phyloP scores from a whole-genome alignment of 2,113 vertebrate species.

The Ia io region DNA sequence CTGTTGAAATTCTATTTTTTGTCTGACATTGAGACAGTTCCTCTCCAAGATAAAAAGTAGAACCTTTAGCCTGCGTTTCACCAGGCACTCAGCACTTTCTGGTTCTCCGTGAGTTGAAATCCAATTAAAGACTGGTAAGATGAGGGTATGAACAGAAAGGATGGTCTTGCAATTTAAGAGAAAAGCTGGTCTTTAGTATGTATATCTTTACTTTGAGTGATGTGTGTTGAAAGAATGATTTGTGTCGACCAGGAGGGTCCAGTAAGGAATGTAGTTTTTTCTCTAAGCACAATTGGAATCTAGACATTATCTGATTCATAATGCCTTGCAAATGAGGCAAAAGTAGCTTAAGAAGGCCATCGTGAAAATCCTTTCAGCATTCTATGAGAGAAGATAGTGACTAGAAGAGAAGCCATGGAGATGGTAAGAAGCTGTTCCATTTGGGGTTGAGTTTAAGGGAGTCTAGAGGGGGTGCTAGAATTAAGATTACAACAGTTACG shows the following conservation, averaged over 20 bases:
- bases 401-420: neutral
- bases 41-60: neutral
- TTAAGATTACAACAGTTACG: neutral
- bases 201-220: neutral
- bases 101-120: neutral
- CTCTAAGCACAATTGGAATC: neutral
- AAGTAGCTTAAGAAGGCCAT: neutral
- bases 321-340: neutral
- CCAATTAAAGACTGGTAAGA: slow-evolving; percentile 25
- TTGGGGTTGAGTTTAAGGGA: neutral
- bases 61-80: neutral
- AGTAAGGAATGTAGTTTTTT: neutral
- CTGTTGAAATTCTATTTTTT: neutral
- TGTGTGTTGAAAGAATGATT: neutral
- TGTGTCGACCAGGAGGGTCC: neutral
- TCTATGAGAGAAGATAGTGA: neutral
- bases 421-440: neutral
- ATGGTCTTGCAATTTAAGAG: neutral
- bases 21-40: neutral
- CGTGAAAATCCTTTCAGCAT: neutral
- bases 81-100: neutral
- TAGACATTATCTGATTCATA: neutral
- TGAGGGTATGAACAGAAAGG: neutral
- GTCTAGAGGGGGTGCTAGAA: neutral
- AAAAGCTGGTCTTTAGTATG: neutral